phyloP scores from a whole-genome alignment of 1,140 invertebrate genomes.

The Phenacoccus solenopsis region DNA sequence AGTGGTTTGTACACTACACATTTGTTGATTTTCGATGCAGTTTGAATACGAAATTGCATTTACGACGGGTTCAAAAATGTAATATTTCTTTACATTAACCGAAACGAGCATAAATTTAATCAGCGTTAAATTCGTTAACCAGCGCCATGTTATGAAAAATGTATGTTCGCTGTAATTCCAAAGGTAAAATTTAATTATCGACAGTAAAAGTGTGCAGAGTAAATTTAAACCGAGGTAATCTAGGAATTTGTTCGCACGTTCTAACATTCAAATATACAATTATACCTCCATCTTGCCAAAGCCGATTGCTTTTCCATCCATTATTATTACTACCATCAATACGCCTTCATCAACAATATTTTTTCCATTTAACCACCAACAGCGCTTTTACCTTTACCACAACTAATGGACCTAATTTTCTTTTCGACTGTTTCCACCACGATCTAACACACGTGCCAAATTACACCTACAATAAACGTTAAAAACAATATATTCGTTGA shows the following conservation, averaged over 20 bases:
- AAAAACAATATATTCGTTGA: background rate
- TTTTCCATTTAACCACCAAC: too few species aligned
- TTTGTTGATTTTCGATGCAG: background rate
- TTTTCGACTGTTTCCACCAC: too few species aligned
- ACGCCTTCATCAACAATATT: too few species aligned
- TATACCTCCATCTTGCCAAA: too few species aligned
- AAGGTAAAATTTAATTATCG: background rate
- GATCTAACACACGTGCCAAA: background rate
- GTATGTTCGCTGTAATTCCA: background rate
- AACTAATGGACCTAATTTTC: too few species aligned
- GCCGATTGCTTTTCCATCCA: too few species aligned
- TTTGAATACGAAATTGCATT: conserved; percentile 3
- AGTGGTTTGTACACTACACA: conserved; percentile 1
- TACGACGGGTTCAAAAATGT: background rate
- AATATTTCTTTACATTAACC: background rate
- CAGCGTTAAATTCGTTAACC: background rate
- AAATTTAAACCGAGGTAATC: too few species aligned
- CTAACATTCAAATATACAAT: too few species aligned
- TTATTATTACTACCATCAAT: too few species aligned
- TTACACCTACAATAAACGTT: background rate
- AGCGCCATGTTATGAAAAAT: background rate
- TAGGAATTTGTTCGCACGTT: too few species aligned
- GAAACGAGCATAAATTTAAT: conserved; percentile 3
- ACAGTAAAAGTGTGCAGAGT: too few species aligned
- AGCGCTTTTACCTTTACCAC: too few species aligned